A percentile compares a stretch with the other conserved stretches of the same genome.
These are phyloP conservation scores for Tokudaia tokunoshimensis DNA, from an alignment of 2,797 vertebrate species.

Conservation along the genomic window DNA sequence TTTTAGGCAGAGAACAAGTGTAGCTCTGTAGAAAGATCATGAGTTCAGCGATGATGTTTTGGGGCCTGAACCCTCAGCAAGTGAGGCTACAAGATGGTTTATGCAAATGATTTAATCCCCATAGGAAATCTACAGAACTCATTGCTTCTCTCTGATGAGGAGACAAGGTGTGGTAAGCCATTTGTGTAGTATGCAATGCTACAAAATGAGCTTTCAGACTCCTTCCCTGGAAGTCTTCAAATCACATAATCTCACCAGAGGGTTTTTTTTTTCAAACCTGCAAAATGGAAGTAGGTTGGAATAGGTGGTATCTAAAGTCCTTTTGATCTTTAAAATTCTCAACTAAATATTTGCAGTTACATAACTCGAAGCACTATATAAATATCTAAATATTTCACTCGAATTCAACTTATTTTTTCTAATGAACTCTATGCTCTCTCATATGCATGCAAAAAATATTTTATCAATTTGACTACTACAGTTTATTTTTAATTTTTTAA, in stretches of 20 bases:
- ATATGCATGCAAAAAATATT: not conserved
- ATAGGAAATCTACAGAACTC: not conserved
- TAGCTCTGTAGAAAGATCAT: not conserved
- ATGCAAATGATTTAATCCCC: not conserved
- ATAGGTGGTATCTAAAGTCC: not conserved
- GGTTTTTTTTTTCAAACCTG: not conserved
- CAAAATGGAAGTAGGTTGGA: not conserved
- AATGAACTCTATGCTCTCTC: slow-evolving; percentile 4
- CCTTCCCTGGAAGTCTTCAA: slow-evolving; percentile 2
- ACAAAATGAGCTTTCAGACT: not conserved
- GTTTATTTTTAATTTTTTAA: not conserved
- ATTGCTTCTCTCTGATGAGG: not conserved
- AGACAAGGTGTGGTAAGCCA: not conserved
- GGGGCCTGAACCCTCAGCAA: not conserved
- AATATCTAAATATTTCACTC: slow-evolving; percentile 14
- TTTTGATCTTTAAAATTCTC: slow-evolving; percentile 24
- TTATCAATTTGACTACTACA: not conserved
- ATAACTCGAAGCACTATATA: not conserved
- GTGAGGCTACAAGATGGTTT: not conserved
- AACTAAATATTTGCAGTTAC: not conserved
- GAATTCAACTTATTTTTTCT: slow-evolving; percentile 30
- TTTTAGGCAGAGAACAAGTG: not conserved
- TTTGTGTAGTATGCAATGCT: not conserved
- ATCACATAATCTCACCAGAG: not conserved
- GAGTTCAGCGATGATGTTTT: not conserved